Conservation (phyloP, 2,113 vertebrate species). For the Dasyurus viverrinus region DNA sequence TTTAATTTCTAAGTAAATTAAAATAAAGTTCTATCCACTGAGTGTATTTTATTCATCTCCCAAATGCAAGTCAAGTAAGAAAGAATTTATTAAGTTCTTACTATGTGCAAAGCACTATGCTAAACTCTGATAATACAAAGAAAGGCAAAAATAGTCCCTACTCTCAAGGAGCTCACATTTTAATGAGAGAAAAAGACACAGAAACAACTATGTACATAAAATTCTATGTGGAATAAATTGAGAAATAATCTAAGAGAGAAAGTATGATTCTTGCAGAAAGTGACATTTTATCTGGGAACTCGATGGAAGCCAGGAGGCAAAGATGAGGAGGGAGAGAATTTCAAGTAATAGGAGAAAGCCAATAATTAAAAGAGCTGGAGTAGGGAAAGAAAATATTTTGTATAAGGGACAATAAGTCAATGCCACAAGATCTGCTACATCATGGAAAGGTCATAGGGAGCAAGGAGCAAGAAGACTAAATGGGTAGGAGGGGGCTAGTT, state of each 20-base stretch:
- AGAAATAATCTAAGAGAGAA: not conserved
- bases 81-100: not conserved
- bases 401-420: not conserved
- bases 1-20: not conserved
- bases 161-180: not conserved
- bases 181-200: not conserved
- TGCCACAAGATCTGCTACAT: not conserved
- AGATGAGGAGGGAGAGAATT: not conserved
- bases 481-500: not conserved
- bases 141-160: not conserved
- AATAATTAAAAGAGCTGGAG: not conserved
- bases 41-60: not conserved
- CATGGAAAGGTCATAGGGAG: not conserved
- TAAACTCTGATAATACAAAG: not conserved
- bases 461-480: not conserved
- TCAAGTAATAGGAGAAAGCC: not conserved
- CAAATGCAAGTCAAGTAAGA: not conserved
- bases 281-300: not conserved
- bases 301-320: not conserved
- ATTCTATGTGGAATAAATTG: not conserved
- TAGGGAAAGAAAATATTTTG: not conserved
- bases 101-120: not conserved
- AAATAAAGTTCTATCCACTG: not conserved
- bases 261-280: not conserved
- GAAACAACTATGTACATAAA: not conserved